Evolutionary conservation across 2,888 invertebrate species (phyloP), one percentile per base, ranked within the genome.

Genomic region (Drosophila neutralis): DNA sequence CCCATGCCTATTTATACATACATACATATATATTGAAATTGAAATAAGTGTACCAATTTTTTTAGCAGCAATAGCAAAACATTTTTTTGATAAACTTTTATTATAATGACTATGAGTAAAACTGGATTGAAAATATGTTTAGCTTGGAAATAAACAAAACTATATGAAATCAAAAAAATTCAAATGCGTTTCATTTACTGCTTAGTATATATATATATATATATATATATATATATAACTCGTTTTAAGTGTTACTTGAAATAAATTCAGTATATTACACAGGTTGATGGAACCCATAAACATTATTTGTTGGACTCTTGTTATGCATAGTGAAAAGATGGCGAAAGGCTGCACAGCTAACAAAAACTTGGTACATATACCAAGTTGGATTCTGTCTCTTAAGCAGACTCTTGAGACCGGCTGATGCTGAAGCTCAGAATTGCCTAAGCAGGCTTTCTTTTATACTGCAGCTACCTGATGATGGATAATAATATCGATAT

Each of bases 21-120:
- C 49, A 57, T 80, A 64, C 24, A 45, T 15, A 27, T 27, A 45
- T 82, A 83, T 74, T 67, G 70, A 60, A 87, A 71, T 59, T 54
- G 60, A 54, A 58, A 65, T 80, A 86, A 83, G 73, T 73, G 71
- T 78, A 81, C 77, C 65, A 65, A 73, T 45, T 54, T 74, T 77
- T 79, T 81, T 81, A 79, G 78, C 82, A 56, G 58, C 82, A 74
- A 78, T 78, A 74, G 74, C 78, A 70, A 82, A 74, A 76, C 76
- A 27, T 87, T 82, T 82, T 84, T 80, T 83, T 87, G 42, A 80
- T 80, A 80, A 82, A 85, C 71, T 84, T 74, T 80, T 79, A 85
- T 85, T 85, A 73, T 82, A 75, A 80, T 64, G 62, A 83, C 71
- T 80, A 80, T 73, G 86, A 87, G 69, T 73, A 80, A 80, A 86